Conservation (phyloP, 2,113 vertebrate species). For the Suricata suricatta region DNA sequence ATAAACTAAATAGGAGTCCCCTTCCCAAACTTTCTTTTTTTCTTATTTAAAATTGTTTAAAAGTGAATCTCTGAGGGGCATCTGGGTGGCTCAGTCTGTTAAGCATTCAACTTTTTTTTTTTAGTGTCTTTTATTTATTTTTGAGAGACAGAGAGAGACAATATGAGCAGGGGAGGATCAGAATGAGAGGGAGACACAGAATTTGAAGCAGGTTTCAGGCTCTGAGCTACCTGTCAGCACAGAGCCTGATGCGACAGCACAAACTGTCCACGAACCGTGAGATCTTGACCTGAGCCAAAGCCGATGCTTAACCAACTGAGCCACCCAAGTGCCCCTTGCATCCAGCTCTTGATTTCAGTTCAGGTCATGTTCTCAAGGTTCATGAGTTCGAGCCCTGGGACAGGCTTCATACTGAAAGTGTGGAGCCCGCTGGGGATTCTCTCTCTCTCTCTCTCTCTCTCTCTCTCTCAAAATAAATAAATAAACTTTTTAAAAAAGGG, state of each 20-base stretch:
- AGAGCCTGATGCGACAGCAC: too few relatives aligned
- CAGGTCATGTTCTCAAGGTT: not conserved
- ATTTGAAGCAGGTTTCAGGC: too few relatives aligned
- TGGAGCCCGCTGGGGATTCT: not conserved
- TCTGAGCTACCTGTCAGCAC: too few relatives aligned
- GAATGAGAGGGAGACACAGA: too few relatives aligned
- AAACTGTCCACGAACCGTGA: too few relatives aligned
- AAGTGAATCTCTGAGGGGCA: not conserved
- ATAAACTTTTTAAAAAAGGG: not conserved
- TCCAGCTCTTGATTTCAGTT: not conserved
- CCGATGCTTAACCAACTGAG: too few relatives aligned
- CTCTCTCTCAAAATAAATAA: not conserved
- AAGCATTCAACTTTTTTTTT: not conserved
- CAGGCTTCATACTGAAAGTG: not conserved
- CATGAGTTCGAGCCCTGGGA: not conserved
- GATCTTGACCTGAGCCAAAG: too few relatives aligned
- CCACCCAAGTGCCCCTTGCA: too few relatives aligned
- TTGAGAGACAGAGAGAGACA: too few relatives aligned
- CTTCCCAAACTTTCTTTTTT: not conserved
- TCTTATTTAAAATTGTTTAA: not conserved
- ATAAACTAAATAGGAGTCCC: not conserved
- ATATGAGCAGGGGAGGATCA: too few relatives aligned
- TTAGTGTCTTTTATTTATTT: too few relatives aligned
- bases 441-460: not conserved
- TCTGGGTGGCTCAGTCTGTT: not conserved